phyloP scores from a whole-genome alignment of 2,888 invertebrate species.

The Nemoura dubitans region DNA sequence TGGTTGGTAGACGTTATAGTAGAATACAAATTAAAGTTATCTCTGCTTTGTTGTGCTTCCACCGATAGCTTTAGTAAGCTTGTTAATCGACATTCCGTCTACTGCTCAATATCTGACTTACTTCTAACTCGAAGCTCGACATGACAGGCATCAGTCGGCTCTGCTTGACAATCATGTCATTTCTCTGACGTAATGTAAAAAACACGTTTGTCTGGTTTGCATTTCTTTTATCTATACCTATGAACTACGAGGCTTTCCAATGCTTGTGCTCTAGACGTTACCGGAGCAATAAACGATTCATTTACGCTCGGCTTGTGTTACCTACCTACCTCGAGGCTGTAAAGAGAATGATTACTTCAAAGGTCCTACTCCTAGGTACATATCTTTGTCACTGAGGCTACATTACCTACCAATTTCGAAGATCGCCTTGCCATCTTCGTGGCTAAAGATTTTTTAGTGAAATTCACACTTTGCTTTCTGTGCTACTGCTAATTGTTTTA shows the following conservation, averaged over 20 bases:
- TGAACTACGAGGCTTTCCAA: conserved; percentile 10
- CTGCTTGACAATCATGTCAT: conserved; percentile 1
- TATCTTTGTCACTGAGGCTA: too few species aligned
- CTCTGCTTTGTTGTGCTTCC: not conserved
- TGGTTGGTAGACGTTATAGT: not conserved
- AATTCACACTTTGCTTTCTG: too few species aligned
- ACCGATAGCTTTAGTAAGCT: not conserved
- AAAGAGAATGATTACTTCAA: not conserved
- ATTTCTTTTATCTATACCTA: conserved; percentile 10
- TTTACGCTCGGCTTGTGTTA: not conserved
- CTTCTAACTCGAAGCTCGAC: not conserved
- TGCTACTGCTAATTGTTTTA: too few species aligned
- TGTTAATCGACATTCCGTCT: not conserved
- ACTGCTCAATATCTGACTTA: conserved; percentile 7
- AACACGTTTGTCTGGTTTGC: conserved; percentile 28
- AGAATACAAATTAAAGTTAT: not conserved
- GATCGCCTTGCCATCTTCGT: too few species aligned
- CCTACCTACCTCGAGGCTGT: not conserved
- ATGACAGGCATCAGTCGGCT: not conserved
- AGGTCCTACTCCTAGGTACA: not conserved
- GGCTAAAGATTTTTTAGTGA: too few species aligned
- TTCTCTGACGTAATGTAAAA: not conserved
- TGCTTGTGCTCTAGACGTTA: not conserved
- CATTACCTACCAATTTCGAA: too few species aligned
- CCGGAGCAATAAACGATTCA: not conserved